Conservation (phyloP, 2,113 vertebrate genomes). For the Notothenia coriiceps region DNA sequence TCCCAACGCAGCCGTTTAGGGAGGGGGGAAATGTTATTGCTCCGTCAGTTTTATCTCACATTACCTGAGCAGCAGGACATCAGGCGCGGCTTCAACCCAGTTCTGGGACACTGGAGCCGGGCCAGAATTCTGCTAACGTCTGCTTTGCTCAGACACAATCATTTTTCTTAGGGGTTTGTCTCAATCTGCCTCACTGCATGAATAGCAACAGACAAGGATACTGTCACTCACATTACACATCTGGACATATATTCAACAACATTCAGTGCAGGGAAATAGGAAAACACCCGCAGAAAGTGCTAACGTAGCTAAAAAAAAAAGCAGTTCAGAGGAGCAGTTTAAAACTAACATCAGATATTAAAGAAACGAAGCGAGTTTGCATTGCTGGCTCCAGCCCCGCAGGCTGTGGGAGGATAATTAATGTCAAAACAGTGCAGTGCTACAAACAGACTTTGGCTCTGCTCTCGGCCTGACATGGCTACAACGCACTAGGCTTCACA, state of each 20-base stretch:
- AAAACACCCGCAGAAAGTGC: neutral
- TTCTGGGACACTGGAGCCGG: constrained; percentile 35
- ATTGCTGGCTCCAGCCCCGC: constrained; percentile 34
- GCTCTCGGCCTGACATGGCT: constrained; percentile 69
- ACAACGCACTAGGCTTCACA: constrained; percentile 73
- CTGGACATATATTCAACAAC: constrained; percentile 1
- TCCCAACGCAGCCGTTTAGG: constrained; percentile 57
- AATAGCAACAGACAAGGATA: neutral
- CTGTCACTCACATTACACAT: neutral
- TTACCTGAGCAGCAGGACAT: constrained; percentile 68
- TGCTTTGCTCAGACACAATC: constrained; percentile 36
- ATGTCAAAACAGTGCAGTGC: constrained; percentile 79
- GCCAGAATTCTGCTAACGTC: constrained; percentile 38
- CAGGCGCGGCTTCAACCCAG: constrained; percentile 33
- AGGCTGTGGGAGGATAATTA: constrained; percentile 79
- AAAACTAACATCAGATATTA: constrained; percentile 42
- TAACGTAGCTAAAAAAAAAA: constrained; percentile 2
- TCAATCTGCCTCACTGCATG: constrained; percentile 9
- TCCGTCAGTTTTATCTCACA: constrained; percentile 72
- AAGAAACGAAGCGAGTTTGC: constrained; percentile 41
- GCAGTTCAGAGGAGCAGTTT: constrained; percentile 8
- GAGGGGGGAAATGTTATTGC: constrained; percentile 69
- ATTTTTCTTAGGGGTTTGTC: neutral
- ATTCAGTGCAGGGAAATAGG: neutral
- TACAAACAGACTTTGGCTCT: constrained; percentile 63